phyloP scores from a whole-genome alignment of 2,113 vertebrate species.

The Nyctereutes procyonoides region DNA sequence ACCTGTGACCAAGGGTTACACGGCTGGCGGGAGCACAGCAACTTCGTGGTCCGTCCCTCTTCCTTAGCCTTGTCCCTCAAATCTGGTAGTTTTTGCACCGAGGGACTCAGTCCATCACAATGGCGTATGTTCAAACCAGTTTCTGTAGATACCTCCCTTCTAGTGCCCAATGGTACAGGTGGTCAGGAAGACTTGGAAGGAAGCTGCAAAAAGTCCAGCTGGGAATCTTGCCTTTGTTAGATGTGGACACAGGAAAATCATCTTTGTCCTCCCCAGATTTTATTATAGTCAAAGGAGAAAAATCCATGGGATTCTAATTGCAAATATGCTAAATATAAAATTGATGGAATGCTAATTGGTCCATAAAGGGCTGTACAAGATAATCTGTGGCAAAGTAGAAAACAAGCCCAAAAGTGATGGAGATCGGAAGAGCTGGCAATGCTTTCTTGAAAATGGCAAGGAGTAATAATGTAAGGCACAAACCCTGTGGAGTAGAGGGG shows the following conservation, averaged over 20 bases:
- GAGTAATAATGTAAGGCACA: conserved; percentile 98
- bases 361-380: conserved; percentile 97
- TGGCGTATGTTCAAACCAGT: conserved; percentile 55
- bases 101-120: conserved; percentile 22
- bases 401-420: conserved; percentile 98
- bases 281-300: conserved; percentile 83
- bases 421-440: conserved; percentile 98
- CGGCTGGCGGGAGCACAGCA: conserved; percentile 79
- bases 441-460: conserved; percentile 99
- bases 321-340: conserved; percentile 95
- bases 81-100: conserved; percentile 24
- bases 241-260: conserved; percentile 76
- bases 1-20: conserved; percentile 69
- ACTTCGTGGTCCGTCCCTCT: conserved; percentile 54
- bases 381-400: conserved; percentile 99
- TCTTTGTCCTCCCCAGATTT: conserved; percentile 73
- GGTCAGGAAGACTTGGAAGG: conserved; percentile 75
- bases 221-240: conserved; percentile 78
- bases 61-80: conserved; percentile 51
- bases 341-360: conserved; percentile 96
- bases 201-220: conserved; percentile 77
- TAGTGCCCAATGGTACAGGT: conserved; percentile 76
- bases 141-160: conserved; percentile 77
- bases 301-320: conserved; percentile 76
- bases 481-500: conserved; percentile 87